phyloP scores from a whole-genome alignment of 1,140 invertebrate species.

The Homarus americanus region DNA sequence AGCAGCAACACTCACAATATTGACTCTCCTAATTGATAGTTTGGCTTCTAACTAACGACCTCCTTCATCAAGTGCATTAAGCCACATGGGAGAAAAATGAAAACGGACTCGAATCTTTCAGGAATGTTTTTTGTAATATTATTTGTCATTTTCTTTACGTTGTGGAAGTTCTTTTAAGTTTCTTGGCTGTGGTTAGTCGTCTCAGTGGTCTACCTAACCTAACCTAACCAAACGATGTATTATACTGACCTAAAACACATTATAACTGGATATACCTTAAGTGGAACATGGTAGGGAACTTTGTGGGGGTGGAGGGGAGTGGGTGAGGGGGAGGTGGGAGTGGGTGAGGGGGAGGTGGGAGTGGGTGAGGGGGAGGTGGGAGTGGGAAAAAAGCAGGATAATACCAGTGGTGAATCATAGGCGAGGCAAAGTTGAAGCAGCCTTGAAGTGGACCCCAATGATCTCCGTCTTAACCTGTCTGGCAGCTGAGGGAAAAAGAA shows the following conservation, averaged over 20 bases:
- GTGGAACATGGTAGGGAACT: neutral
- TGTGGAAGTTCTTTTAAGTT: no score
- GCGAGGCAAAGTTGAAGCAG: neutral
- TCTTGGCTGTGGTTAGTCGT: no score
- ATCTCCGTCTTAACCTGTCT: neutral
- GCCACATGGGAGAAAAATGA: no score
- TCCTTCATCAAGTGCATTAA: no score
- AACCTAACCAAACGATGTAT: neutral
- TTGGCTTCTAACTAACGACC: no score
- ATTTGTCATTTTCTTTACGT: no score
- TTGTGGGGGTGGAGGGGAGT: neutral
- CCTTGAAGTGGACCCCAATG: neutral
- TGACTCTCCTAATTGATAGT: no score
- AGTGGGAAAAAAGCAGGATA: neutral
- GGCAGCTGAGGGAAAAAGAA: constrained; percentile 2
- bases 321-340: neutral
- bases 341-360: no score
- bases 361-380: neutral
- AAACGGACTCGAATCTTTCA: no score
- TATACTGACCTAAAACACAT: neutral
- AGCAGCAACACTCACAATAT: no score
- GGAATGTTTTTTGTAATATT: no score
- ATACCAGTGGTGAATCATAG: neutral
- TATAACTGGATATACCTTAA: neutral
- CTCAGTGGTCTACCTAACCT: no score